Conservation (phyloP, 1,140 invertebrate genomes). For the Drosophila athabasca region DNA sequence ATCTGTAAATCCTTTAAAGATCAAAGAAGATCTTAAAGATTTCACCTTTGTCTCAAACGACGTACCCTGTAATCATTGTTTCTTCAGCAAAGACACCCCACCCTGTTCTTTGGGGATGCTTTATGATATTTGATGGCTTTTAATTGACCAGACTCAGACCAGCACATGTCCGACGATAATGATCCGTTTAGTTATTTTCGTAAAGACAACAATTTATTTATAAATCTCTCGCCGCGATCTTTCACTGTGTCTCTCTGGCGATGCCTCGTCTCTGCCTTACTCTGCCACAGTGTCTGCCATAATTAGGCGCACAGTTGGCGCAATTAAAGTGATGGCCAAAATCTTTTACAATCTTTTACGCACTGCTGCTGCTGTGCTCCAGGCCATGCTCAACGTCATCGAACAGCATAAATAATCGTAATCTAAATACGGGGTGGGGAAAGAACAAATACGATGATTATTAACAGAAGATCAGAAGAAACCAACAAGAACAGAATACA, state of each 20-base stretch:
- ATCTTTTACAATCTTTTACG: constrained; percentile 28
- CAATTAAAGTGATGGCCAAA: constrained; percentile 39
- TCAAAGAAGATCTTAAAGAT: no score
- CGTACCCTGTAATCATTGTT: no score
- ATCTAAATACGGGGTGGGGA: constrained; percentile 58
- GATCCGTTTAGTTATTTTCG: constrained; percentile 53
- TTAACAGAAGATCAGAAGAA: constrained; percentile 42
- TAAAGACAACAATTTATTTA: constrained; percentile 53
- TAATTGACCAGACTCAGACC: constrained; percentile 50
- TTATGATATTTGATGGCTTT: constrained; percentile 54
- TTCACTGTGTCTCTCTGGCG: constrained; percentile 4
- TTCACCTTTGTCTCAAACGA: no score
- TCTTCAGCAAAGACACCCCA: constrained; percentile 16
- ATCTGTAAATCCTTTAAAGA: no score
- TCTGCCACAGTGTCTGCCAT: constrained; percentile 66
- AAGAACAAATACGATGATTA: constrained; percentile 33
- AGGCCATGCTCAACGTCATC: constrained; percentile 59
- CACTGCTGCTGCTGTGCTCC: neutral
- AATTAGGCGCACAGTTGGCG: constrained; percentile 63
- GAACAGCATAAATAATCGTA: constrained; percentile 65
- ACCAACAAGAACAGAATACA: constrained; percentile 4
- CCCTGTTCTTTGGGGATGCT: constrained; percentile 32
- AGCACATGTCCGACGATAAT: constrained; percentile 45
- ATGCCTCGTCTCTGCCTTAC: constrained; percentile 42
- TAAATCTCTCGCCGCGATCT: constrained; percentile 35